Evolutionary conservation across 2,113 vertebrate genomes (phyloP), one percentile per base, ranked within the genome.

Genomic region (Embiotoca jacksoni): DNA sequence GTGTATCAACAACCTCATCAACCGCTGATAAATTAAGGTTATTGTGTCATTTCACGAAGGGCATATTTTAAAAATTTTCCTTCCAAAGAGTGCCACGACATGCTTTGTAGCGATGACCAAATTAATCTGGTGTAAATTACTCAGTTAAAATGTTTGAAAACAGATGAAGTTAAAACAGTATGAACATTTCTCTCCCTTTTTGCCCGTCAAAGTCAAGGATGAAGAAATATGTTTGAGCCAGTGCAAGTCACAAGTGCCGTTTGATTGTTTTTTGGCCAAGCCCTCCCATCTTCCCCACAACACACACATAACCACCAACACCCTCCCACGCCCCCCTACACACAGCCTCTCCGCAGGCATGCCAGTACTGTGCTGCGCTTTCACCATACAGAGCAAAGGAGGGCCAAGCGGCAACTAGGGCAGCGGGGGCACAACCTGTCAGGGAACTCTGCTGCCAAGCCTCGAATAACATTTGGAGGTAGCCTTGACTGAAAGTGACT

Each of bases 391-490:
- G 82, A 82, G 83, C 72, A 76, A 80, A 54, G 88, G 81, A 89
- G 87, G 90, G 89, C 87, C 85, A 83, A 83, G 91, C 74, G 73
- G 86, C 91, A 86, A 89, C 82, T 61, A 85, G 90, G 92, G 87
- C 91, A 92, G 86, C 75, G 36, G 91, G 92, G 87, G 83, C 91
- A 89, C 92, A 94, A 93, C 93, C 93, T 94, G 94, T 93, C 91
- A 91, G 82, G 81, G 64, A 88, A 84, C 67, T 78, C 65, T 75
- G 78, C 82, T 93, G 93, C 94, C 94, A 95, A 93, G 80, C 87
- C 72, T 83, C 84, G 86, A 89, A 89, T 87, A 91, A 90, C 88
- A 89, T 91, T 93, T 90, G 86, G 85, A 91, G 90, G 90, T 90
- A 91, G 82, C 76, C 81, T 83, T 80, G 77, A 92, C 86, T 92